Base-by-base conservation (phyloP, 2,113 vertebrate species). In the Eudyptes chrysolophus region DNA sequence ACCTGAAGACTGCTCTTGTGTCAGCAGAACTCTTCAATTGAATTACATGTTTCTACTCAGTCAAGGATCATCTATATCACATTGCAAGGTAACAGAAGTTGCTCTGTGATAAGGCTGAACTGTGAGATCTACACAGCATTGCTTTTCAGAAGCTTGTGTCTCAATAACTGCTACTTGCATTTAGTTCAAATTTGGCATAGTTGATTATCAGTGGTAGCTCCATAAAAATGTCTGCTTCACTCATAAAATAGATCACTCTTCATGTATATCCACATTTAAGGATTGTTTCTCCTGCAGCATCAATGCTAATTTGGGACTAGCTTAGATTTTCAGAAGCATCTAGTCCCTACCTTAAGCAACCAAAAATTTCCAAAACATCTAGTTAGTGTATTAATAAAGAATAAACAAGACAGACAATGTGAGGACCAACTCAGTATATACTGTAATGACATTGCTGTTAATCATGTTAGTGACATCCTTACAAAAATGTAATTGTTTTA, bases 21-120 rank as follows among this genome's bases (percentile, higher is more conserved):
- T 97, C 96, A 96, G 87, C 94, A 96, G 89, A 97, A 89, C 77
- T 83, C 74, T 85, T 94, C 62, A 91, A 72, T 16, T 95, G 89
- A 93, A 96, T 96, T 96, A 89, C 54, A 76, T 71, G 66, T 46
- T 75, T 95, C 89, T 87, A 93, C 77, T 97, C 87, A 94, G 92
- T 96, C 91, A 94, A 87, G 48, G 48, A 89, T 80, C 83, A 89
- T 84, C 79, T 96, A 65, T 96, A 96, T 94, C 85, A 85, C 76
- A 87, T 93, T 97, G 90, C 46, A 90, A 70, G 14, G 29, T 94
- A 79, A 65, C 22, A 68, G 46, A 90, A 79, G 16, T 84, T 10
- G 3, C 42, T 80, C 44, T 87, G n/a, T 66, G 77, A 38, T 87
- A 64, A 60, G 44, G 46, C 30, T 85, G 36, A 84, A 65, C 32